These are phyloP conservation scores for Acanthornis magna DNA, from an alignment of 2,797 vertebrate genomes.

Conservation along the genomic window DNA sequence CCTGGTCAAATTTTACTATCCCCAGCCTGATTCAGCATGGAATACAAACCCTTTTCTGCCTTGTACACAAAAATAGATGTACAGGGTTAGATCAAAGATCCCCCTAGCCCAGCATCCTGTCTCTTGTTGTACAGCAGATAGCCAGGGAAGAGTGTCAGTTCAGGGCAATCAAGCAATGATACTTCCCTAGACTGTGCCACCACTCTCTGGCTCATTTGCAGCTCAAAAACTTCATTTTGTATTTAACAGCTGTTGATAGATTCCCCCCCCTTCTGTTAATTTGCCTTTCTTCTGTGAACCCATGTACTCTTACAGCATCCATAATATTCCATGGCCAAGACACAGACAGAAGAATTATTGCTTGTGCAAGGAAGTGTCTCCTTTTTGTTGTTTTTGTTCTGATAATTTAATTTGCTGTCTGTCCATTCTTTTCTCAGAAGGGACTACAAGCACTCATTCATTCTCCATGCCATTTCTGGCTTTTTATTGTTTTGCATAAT, in stretches of 20 bases:
- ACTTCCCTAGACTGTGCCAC: background rate
- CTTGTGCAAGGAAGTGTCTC: background rate
- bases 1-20: background rate
- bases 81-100: conserved; percentile 19
- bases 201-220: background rate
- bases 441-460: background rate
- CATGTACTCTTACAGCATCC: background rate
- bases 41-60: conserved; percentile 10
- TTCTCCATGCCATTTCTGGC: background rate
- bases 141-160: background rate
- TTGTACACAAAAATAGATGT: background rate
- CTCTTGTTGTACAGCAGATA: background rate
- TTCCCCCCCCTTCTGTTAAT: background rate
- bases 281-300: background rate
- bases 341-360: background rate
- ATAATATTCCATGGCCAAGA: background rate
- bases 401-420: background rate
- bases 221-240: conserved; percentile 9
- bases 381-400: background rate
- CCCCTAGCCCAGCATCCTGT: background rate
- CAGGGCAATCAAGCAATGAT: background rate
- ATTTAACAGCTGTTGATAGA: background rate
- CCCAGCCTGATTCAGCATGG: background rate
- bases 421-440: background rate
- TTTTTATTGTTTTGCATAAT: background rate